A percentile compares a stretch with the other conserved stretches of the same genome.
Evolutionary conservation across 1,140 invertebrate species (phyloP).

Genomic region (Hermetia illucens): DNA sequence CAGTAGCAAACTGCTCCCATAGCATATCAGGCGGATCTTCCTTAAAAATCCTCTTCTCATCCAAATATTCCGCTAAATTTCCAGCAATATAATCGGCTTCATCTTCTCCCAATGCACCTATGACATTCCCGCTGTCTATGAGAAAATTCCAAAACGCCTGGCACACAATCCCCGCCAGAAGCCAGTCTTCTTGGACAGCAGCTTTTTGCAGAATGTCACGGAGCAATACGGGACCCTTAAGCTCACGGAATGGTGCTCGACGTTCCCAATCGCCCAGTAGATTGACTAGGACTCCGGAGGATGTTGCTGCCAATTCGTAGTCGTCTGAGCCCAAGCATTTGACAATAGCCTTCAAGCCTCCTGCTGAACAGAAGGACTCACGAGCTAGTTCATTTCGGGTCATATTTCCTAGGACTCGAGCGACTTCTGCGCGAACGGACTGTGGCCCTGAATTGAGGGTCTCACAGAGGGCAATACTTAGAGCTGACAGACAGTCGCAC

Average conservation of each 20-base stretch:
- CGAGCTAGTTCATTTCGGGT: slow-evolving; percentile 25
- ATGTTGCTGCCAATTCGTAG: slow-evolving; percentile 25
- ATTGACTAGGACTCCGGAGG: slow-evolving; percentile 28
- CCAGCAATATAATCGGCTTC: slow-evolving; percentile 38
- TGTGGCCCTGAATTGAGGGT: slow-evolving; percentile 13
- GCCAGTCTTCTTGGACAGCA: slow-evolving; percentile 26
- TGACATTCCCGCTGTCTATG: slow-evolving; percentile 37
- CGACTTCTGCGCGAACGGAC: slow-evolving; percentile 17
- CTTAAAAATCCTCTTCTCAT: slow-evolving; percentile 33
- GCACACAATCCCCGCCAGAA: slow-evolving; percentile 25
- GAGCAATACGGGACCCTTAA: slow-evolving; percentile 19
- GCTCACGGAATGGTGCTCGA: slow-evolving; percentile 21
- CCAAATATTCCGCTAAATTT: slow-evolving; percentile 40
- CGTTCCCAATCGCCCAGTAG: slow-evolving; percentile 25
- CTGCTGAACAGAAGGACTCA: slow-evolving; percentile 21
- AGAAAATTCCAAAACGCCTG: slow-evolving; percentile 53
- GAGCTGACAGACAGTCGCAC: slow-evolving; percentile 1
- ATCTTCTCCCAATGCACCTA: slow-evolving; percentile 33
- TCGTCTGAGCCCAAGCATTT: slow-evolving; percentile 13
- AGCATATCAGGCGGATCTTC: slow-evolving; percentile 23
- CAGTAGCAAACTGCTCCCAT: slow-evolving; percentile 49
- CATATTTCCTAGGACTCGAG: slow-evolving; percentile 29
- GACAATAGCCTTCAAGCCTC: slow-evolving; percentile 21
- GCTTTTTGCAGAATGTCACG: slow-evolving; percentile 17
- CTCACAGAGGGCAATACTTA: slow-evolving; percentile 11